Conservation (phyloP, 2,113 vertebrate species). For the Himantopus leucocephalus region DNA sequence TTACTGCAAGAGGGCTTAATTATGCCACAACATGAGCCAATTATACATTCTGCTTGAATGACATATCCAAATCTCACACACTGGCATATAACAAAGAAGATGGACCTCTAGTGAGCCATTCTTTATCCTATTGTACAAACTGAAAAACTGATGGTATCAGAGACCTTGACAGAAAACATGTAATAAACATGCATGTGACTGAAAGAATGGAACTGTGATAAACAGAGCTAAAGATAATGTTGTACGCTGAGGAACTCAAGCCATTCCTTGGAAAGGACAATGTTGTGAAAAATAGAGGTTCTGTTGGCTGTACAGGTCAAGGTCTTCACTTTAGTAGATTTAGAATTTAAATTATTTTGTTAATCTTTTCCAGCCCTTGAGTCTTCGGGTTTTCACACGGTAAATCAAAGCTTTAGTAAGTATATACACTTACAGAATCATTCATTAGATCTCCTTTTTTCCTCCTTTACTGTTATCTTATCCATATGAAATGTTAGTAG, state of each 20-base stretch:
- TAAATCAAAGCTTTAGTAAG: not conserved
- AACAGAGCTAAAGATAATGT: not conserved
- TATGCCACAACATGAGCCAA: not conserved
- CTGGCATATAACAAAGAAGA: not conserved
- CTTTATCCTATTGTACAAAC: not conserved
- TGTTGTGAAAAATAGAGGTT: not conserved
- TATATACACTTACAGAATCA: not conserved
- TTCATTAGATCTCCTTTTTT: not conserved
- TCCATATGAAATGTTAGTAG: not conserved
- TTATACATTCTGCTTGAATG: not conserved
- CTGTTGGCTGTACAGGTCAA: not conserved
- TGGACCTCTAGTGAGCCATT: not conserved
- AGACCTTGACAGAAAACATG: not conserved
- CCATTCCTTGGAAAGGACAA: not conserved
- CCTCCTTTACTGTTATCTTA: not conserved
- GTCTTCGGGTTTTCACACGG: not conserved
- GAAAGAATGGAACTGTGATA: not conserved
- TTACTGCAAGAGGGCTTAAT: not conserved
- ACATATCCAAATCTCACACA: not conserved
- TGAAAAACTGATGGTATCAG: not conserved
- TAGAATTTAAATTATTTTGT: not conserved
- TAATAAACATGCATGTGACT: not conserved
- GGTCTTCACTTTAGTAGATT: not conserved
- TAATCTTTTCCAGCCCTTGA: not conserved
- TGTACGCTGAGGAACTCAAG: not conserved